These are phyloP conservation scores for Mercenaria mercenaria DNA, from an alignment of 1,140 invertebrate species.

Conservation along the genomic window DNA sequence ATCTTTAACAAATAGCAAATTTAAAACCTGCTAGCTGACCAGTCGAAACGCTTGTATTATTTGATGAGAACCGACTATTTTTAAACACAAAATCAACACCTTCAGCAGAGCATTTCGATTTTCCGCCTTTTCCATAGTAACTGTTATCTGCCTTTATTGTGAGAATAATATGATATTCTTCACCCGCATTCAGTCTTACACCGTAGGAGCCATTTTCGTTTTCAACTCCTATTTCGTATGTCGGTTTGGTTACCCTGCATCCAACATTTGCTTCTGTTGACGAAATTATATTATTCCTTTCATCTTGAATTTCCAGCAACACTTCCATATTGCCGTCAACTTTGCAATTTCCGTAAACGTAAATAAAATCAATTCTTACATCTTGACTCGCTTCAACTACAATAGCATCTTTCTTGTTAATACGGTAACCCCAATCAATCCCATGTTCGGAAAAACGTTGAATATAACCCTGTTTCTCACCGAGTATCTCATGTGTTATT, in stretches of 20 bases:
- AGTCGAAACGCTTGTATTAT: conserved; percentile 39
- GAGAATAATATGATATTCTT: conserved; percentile 40
- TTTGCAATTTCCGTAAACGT: conserved; percentile 50
- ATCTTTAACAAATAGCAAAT: background rate
- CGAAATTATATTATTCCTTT: background rate
- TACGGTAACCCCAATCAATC: conserved; percentile 53
- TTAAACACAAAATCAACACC: conserved; percentile 37
- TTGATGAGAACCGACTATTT: conserved; percentile 41
- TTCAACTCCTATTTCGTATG: conserved; percentile 53
- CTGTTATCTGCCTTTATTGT: conserved; percentile 21
- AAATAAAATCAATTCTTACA: conserved; percentile 20
- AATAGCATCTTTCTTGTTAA: conserved; percentile 50
- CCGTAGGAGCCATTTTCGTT: conserved; percentile 48
- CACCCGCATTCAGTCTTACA: conserved; percentile 9
- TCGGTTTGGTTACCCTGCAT: background rate
- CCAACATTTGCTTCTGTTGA: background rate
- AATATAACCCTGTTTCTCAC: background rate
- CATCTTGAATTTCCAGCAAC: background rate
- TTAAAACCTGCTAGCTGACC: conserved; percentile 54
- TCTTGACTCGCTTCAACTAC: conserved; percentile 3
- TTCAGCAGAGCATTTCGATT: conserved; percentile 1
- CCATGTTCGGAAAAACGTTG: conserved; percentile 28
- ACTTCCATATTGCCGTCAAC: conserved; percentile 38
- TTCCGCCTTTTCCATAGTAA: conserved; percentile 56
- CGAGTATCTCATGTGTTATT: no score